These are phyloP conservation scores for Aphidius colemani DNA, from an alignment of 2,888 invertebrate species.

Conservation along the genomic window DNA sequence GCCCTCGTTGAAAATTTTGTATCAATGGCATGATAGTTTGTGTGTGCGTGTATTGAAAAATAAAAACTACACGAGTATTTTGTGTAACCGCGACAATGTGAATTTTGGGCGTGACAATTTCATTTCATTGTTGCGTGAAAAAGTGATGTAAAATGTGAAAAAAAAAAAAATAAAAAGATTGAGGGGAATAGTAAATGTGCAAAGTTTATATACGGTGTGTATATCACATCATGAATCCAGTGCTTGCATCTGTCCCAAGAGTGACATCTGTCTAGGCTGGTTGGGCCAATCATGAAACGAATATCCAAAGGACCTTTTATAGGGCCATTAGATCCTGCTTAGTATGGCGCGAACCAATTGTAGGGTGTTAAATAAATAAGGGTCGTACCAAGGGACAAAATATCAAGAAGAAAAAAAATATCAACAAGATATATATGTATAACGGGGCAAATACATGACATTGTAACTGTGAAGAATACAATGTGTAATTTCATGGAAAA, in stretches of 20 bases:
- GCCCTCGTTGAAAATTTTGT: constrained; percentile 16
- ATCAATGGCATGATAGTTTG: not conserved
- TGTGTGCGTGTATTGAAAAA: not conserved
- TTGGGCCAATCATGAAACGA: constrained; percentile 46
- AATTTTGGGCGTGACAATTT: constrained; percentile 57
- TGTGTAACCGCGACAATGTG: constrained; percentile 36
- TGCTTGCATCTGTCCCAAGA: constrained; percentile 29
- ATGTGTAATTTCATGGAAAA: too few relatives aligned
- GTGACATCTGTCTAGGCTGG: constrained; percentile 53
- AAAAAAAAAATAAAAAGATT: constrained; percentile 19
- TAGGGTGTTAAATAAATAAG: constrained; percentile 60
- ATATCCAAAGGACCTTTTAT: constrained; percentile 50
- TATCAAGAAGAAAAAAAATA: not conserved
- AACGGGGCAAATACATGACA: too few relatives aligned
- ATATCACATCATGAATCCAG: constrained; percentile 25
- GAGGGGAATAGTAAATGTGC: constrained; percentile 15
- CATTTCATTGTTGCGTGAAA: constrained; percentile 50
- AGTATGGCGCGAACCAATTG: constrained; percentile 54
- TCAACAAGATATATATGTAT: too few relatives aligned
- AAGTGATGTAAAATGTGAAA: constrained; percentile 25
- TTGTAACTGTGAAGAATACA: too few relatives aligned
- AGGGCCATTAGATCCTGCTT: constrained; percentile 60
- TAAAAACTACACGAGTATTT: constrained; percentile 18
- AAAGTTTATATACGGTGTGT: constrained; percentile 16
- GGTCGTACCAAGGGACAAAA: constrained; percentile 36